A percentile compares a stretch with the other conserved stretches of the same genome.
Evolutionary conservation across 2,113 vertebrate genomes (phyloP).

Genomic region (Hippopotamus amphibius): DNA sequence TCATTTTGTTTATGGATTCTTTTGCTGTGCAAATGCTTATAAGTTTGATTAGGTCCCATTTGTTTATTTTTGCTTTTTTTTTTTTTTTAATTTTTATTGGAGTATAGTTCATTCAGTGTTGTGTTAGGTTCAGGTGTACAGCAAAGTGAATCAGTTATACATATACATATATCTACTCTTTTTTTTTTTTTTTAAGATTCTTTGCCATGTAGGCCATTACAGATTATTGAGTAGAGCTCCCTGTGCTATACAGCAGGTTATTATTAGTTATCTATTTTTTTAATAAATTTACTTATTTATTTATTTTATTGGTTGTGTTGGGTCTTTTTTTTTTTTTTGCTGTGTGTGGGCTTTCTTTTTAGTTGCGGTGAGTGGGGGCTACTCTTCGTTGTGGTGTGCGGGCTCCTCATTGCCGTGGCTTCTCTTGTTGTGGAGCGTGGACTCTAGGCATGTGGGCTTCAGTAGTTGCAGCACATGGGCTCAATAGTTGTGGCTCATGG

Average conservation of each 20-base stretch:
- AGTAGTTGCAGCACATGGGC: no score
- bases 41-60: background rate
- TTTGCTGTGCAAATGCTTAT: background rate
- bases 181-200: no score
- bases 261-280: background rate
- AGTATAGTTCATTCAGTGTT: background rate
- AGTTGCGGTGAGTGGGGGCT: no score
- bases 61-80: background rate
- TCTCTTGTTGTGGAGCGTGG: no score
- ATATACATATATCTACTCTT: background rate
- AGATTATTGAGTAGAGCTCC: background rate
- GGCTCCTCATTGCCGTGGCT: no score
- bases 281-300: no score
- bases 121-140: background rate
- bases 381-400: no score
- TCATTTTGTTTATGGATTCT: background rate
- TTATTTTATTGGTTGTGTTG: no score
- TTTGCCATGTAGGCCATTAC: background rate
- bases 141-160: background rate
- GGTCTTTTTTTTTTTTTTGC: no score
- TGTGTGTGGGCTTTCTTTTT: no score
- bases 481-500: no score
- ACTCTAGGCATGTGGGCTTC: no score
- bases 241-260: background rate
- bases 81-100: background rate